Conservation (phyloP, 2,797 vertebrate species). For the Caiman crocodilus region DNA sequence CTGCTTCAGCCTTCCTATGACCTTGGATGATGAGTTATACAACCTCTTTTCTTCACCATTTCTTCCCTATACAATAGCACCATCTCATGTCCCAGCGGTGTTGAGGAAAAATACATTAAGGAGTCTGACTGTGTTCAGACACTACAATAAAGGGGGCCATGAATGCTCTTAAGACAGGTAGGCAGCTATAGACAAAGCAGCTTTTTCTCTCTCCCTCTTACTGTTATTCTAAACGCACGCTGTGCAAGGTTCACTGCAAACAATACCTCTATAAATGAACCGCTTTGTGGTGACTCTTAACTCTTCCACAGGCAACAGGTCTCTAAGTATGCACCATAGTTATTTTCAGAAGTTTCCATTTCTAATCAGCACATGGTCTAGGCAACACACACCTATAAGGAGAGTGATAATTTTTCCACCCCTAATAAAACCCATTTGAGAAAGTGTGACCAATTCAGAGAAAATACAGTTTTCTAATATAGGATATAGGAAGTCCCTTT, state of each 20-base stretch:
- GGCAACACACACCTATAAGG: too few species aligned
- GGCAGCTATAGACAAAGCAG: neutral
- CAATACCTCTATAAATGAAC: neutral
- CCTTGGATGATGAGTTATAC: neutral
- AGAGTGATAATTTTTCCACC: neutral
- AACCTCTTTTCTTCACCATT: neutral
- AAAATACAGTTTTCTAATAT: too few species aligned
- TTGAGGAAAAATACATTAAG: fast-evolving
- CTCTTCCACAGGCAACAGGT: neutral
- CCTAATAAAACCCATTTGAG: neutral
- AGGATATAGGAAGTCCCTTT: neutral
- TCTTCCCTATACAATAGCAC: neutral
- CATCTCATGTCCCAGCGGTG: neutral
- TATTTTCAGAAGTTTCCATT: neutral
- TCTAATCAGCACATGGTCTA: neutral
- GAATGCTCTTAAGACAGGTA: neutral
- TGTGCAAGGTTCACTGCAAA: neutral
- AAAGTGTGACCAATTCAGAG: neutral
- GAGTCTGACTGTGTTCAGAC: neutral
- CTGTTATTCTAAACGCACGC: neutral
- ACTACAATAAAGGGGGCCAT: neutral
- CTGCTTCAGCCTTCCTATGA: neutral
- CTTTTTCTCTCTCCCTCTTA: neutral
- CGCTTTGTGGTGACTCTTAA: neutral
- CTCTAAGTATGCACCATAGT: neutral